Evolutionary conservation across 2,797 vertebrate species (phyloP), one percentile per base, ranked within the genome.

Genomic region (Pseudocheirus occidentalis): DNA sequence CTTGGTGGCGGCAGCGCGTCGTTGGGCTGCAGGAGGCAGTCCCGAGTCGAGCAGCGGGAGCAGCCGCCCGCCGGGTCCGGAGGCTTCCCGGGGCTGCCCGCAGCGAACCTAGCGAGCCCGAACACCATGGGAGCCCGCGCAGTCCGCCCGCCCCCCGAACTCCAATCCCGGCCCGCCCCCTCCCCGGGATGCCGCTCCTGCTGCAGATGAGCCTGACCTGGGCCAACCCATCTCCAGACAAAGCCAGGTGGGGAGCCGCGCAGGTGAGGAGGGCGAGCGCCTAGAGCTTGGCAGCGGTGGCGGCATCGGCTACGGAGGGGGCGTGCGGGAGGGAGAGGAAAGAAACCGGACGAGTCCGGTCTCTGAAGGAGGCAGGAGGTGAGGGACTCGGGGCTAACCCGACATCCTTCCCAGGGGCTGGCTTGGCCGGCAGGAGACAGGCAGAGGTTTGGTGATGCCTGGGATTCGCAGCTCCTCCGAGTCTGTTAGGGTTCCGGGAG

Each of bases 161-260:
- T 73, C 92, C 90, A 31, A 11, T 16, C 87, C 93, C 91, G 92
- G 56, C 9, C 50, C 50, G 55, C 90, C 18, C 92, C 12, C 28
- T 81, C 87, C 73, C 91, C 40, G 55, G 58, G 56, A 87, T 46
- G 73, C 28, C 55, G 4, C 81, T 73, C 90, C 97, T 95, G 98
- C 97, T 97, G 96, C 96, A 59, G 95, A 93, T 91, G 96, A 90
- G 57, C 50, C 97, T 87, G 95, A 97, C 96, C 46, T 98, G 96
- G 97, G 40, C 52, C 16, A 87, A 40, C 73, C 73, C 40, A 87
- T 21, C 21, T 87, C 73, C 73, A 87, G 73, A 87, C 73, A 87
- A 87, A 87, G 73, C 73, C 73, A 87, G 73, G 73, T 87, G 73
- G 73, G 73, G 73, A 87, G 53, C 56, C 66, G n/a, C 91, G 91